Conservation (phyloP, 2,113 vertebrate species). For the Anguilla rostrata region DNA sequence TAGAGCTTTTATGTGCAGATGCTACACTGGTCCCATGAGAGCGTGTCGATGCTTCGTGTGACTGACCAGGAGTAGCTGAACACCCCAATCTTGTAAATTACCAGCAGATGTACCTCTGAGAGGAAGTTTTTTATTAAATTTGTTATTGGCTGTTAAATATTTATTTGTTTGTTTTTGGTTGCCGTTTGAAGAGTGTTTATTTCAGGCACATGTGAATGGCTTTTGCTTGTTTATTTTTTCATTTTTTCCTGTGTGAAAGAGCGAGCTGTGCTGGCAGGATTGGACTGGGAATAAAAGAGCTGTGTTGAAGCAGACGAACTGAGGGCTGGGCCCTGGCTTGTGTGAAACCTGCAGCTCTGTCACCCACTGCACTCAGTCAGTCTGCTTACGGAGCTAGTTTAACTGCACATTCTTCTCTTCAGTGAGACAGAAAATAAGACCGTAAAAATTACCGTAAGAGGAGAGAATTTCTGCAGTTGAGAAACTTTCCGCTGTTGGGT, state of each 20-base stretch:
- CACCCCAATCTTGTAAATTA: neutral
- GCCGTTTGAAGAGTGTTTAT: neutral
- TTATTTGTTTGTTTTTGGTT: conserved; percentile 6
- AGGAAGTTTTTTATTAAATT: conserved; percentile 26
- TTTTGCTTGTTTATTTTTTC: neutral
- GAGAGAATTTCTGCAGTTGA: neutral
- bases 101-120: conserved; percentile 19
- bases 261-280: neutral
- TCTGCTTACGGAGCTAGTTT: too few relatives aligned
- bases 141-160: conserved; percentile 11
- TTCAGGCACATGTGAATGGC: neutral
- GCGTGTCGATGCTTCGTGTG: neutral
- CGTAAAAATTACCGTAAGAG: neutral
- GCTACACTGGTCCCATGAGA: neutral
- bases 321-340: neutral
- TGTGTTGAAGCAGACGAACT: neutral
- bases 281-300: neutral
- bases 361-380: neutral
- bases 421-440: too few relatives aligned
- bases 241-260: neutral
- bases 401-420: too few relatives aligned
- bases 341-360: neutral
- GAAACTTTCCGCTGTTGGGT: neutral
- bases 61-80: neutral
- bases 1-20: conserved; percentile 1